Evolutionary conservation across 1,140 invertebrate species (phyloP).

Genomic region (Drosophila lacertosa): DNA sequence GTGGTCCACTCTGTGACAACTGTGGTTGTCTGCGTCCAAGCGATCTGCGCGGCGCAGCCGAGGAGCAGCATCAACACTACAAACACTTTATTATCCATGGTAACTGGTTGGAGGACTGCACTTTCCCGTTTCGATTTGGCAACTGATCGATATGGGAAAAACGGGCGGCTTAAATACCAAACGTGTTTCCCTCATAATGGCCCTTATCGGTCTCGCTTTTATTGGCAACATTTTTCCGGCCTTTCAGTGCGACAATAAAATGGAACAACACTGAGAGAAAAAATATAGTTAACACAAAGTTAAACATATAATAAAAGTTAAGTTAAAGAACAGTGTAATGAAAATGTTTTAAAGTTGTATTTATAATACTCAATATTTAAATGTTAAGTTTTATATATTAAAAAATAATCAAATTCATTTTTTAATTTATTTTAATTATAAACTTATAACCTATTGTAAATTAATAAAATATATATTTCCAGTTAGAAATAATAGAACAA

Average conservation of each 20-base stretch:
- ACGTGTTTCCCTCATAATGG: background rate
- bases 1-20: background rate
- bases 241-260: background rate
- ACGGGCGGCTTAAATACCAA: conserved; percentile 5
- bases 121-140: background rate
- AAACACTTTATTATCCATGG: background rate
- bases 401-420: too few relatives aligned
- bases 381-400: too few relatives aligned
- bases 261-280: too few relatives aligned
- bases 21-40: background rate
- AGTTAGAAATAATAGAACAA: too few relatives aligned
- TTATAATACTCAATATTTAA: too few relatives aligned
- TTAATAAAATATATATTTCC: too few relatives aligned
- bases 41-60: background rate
- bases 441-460: too few relatives aligned
- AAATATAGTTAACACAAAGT: too few relatives aligned
- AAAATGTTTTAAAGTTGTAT: too few relatives aligned
- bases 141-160: background rate
- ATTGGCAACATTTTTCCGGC: background rate
- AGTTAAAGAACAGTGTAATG: too few relatives aligned
- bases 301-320: too few relatives aligned
- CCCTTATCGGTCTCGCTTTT: conserved; percentile 5
- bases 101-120: background rate
- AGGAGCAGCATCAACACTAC: conserved; percentile 5
- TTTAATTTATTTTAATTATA: too few relatives aligned